Percentiles rank a stretch among this genome's conserved stretches.
Conservation (phyloP, 1,140 invertebrate genomes). For the Camponotus vicinus region DNA sequence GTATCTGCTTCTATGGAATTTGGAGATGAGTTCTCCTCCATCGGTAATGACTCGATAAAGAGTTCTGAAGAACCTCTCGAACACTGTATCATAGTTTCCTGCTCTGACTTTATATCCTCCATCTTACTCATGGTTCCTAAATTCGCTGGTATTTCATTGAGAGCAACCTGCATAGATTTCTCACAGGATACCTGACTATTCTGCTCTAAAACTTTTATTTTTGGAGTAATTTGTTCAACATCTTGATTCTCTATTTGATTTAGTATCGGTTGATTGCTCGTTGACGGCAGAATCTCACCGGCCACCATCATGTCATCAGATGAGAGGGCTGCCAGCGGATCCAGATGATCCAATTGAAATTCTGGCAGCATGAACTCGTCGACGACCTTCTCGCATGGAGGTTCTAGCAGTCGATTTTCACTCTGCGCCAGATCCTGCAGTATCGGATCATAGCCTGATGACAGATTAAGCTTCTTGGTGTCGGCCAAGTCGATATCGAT, state of each 20-base stretch:
- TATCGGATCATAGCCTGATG: slow-evolving; percentile 80
- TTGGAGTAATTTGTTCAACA: slow-evolving; percentile 27
- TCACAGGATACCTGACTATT: slow-evolving; percentile 35
- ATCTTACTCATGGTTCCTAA: slow-evolving; percentile 10
- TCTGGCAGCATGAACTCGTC: slow-evolving; percentile 81
- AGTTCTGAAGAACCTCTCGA: slow-evolving; percentile 1
- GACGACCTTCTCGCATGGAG: slow-evolving; percentile 76
- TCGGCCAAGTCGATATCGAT: slow-evolving; percentile 79
- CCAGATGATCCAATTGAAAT: slow-evolving; percentile 82
- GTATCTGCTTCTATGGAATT: slow-evolving; percentile 18
- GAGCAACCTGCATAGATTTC: slow-evolving; percentile 27
- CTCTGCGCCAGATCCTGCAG: slow-evolving; percentile 77
- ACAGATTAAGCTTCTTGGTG: slow-evolving; percentile 77
- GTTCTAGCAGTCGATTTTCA: slow-evolving; percentile 77
- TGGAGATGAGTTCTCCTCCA: neutral
- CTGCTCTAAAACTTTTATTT: neutral
- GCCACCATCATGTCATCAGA: slow-evolving; percentile 81
- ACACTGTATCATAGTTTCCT: neutral
- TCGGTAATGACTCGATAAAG: slow-evolving; percentile 19
- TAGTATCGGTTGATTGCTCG: slow-evolving; percentile 63
- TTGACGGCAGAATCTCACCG: slow-evolving; percentile 79
- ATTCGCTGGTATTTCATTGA: slow-evolving; percentile 35
- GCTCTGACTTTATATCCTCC: neutral
- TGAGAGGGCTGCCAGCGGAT: slow-evolving; percentile 75
- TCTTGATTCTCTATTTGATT: slow-evolving; percentile 47